Conservation (phyloP, 1,140 invertebrate genomes). For the Melanaphis sacchari region DNA sequence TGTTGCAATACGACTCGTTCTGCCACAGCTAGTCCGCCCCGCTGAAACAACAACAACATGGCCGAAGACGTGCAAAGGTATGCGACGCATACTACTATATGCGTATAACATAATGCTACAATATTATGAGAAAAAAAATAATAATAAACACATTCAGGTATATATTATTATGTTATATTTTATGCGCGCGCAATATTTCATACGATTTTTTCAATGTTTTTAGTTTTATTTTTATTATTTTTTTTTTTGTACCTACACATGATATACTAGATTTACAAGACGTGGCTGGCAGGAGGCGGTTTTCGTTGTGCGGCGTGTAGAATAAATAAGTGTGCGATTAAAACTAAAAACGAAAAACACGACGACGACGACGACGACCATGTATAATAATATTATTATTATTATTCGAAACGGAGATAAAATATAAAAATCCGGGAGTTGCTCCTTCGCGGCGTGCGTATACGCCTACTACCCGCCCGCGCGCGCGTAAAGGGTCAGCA, state of each 20-base stretch:
- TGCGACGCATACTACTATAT: too few relatives aligned
- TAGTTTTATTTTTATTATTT: background rate
- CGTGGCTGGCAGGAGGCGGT: constrained; percentile 13
- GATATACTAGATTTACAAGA: background rate
- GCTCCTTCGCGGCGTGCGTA: background rate
- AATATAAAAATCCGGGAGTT: constrained; percentile 35
- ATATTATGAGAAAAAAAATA: background rate
- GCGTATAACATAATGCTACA: background rate
- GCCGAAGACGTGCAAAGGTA: background rate
- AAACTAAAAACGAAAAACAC: background rate
- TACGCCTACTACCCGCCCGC: constrained; percentile 38
- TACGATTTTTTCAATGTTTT: background rate
- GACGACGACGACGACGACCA: background rate
- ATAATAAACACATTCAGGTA: background rate
- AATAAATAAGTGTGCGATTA: constrained; percentile 7
- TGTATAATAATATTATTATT: background rate
- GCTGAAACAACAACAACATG: background rate
- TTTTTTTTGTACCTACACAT: background rate
- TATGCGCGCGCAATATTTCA: constrained; percentile 3
- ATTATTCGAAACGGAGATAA: background rate
- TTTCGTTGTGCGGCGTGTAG: background rate
- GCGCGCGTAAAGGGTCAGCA: background rate
- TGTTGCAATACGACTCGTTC: background rate
- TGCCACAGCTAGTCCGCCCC: background rate
- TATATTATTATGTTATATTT: background rate